These are phyloP conservation scores for Petromus typicus DNA, from an alignment of 2,113 vertebrate genomes.

Conservation along the genomic window DNA sequence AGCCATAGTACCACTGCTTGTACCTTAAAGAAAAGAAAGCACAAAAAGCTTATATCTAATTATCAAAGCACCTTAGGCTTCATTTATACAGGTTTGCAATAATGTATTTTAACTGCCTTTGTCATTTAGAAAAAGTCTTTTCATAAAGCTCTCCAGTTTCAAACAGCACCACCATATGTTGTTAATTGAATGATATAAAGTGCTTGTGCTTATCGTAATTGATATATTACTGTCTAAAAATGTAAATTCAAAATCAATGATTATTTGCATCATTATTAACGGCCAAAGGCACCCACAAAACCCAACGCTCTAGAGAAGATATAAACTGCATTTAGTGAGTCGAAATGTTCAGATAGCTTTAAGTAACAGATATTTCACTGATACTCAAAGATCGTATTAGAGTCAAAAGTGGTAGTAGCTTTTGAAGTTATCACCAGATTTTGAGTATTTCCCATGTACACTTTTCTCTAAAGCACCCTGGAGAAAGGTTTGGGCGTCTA, in stretches of 20 bases:
- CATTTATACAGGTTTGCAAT: background rate
- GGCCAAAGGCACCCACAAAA: background rate
- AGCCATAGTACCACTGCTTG: slow-evolving; percentile 98
- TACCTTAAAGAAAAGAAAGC: slow-evolving; percentile 87
- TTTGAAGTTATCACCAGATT: background rate
- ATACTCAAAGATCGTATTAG: background rate
- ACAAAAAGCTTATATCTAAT: background rate
- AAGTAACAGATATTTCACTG: background rate
- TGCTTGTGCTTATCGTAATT: background rate
- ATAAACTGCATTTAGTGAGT: background rate
- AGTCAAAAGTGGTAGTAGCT: background rate
- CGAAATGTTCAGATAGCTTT: background rate
- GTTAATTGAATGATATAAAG: background rate
- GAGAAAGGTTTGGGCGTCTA: background rate
- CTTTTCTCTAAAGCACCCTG: background rate
- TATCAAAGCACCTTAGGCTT: background rate
- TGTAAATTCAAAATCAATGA: slow-evolving; percentile 29
- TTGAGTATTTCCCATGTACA: background rate
- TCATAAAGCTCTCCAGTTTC: background rate
- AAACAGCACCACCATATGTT: background rate
- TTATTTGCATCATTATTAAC: background rate
- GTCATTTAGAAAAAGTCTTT: background rate
- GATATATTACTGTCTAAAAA: background rate
- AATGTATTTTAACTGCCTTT: background rate
- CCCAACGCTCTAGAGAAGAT: background rate